A percentile compares a stretch with the other conserved stretches of the same genome.
Evolutionary conservation across 1,140 invertebrate species (phyloP).

Genomic region (Aphidius ervi): DNA sequence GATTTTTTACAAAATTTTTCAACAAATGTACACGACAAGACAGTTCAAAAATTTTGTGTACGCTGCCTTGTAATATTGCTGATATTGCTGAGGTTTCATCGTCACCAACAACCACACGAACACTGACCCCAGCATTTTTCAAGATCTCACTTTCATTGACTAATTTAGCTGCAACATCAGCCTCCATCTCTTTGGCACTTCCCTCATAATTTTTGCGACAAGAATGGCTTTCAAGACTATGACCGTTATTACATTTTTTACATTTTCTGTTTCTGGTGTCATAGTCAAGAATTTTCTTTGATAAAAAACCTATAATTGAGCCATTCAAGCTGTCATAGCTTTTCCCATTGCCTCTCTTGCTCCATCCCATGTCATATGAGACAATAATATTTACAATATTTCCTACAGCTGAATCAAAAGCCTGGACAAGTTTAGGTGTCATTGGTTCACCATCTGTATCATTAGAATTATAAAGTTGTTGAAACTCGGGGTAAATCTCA

Average conservation of each 20-base stretch:
- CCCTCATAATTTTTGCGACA: conserved; percentile 5
- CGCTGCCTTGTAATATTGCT: neutral
- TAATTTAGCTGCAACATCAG: conserved; percentile 11
- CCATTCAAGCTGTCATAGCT: conserved; percentile 4
- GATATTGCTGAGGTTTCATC: conserved; percentile 6
- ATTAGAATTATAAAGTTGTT: no score
- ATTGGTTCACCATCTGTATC: no score
- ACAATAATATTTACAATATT: neutral
- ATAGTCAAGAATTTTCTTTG: neutral
- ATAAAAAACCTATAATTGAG: neutral
- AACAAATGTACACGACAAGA: conserved; percentile 1
- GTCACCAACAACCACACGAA: conserved; percentile 2
- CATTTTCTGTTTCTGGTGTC: conserved; percentile 8
- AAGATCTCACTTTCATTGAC: conserved; percentile 13
- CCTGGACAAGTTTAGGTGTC: no score
- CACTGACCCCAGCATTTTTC: neutral
- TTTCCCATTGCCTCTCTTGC: neutral
- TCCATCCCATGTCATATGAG: neutral
- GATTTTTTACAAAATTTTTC: conserved; percentile 9
- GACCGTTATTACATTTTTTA: conserved; percentile 16
- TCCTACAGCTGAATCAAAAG: no score
- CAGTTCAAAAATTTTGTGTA: neutral
- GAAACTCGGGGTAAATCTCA: no score
- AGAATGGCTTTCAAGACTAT: conserved; percentile 24
- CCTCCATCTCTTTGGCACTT: conserved; percentile 10